Conservation (phyloP, 2,797 vertebrate species). For the Pteronotus mesoamericanus region DNA sequence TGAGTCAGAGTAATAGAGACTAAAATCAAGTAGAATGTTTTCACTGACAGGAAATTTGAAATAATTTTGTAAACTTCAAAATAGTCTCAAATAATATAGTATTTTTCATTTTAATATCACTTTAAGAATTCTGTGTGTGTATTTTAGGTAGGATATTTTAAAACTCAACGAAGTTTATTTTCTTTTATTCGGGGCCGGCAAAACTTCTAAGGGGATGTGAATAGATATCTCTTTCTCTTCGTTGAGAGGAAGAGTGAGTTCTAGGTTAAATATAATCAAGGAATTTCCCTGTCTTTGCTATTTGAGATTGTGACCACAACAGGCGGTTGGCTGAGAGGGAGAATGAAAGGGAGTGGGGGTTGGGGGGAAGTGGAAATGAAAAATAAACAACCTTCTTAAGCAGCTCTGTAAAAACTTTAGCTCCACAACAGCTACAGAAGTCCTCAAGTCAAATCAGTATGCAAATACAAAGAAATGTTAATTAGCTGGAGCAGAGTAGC, state of each 20-base stretch:
- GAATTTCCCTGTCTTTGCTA: conserved; percentile 84
- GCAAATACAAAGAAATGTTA: conserved; percentile 67
- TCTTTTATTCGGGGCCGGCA: background rate
- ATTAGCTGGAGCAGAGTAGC: conserved; percentile 72
- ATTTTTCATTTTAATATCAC: background rate
- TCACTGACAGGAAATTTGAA: background rate
- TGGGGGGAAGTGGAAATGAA: background rate
- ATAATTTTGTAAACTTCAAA: conserved; percentile 16
- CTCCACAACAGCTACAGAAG: conserved; percentile 57
- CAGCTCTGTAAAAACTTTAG: conserved; percentile 57
- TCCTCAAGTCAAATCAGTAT: conserved; percentile 40
- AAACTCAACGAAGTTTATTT: background rate
- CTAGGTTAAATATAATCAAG: conserved; percentile 82
- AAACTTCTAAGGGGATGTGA: conserved; percentile 27
- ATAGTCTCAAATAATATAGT: background rate
- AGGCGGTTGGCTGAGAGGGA: conserved; percentile 76
- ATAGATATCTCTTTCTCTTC: conserved; percentile 51
- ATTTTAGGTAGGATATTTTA: background rate
- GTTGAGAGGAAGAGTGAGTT: conserved; percentile 73
- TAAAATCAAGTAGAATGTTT: background rate
- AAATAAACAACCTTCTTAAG: conserved; percentile 67
- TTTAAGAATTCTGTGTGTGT: background rate
- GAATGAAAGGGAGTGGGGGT: background rate
- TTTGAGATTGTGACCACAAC: conserved; percentile 83
- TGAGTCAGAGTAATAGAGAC: background rate